Percentiles rank a stretch among this genome's conserved stretches.
Evolutionary conservation across 1,140 invertebrate genomes (phyloP).

Genomic region (Drosophila chauvacae): DNA sequence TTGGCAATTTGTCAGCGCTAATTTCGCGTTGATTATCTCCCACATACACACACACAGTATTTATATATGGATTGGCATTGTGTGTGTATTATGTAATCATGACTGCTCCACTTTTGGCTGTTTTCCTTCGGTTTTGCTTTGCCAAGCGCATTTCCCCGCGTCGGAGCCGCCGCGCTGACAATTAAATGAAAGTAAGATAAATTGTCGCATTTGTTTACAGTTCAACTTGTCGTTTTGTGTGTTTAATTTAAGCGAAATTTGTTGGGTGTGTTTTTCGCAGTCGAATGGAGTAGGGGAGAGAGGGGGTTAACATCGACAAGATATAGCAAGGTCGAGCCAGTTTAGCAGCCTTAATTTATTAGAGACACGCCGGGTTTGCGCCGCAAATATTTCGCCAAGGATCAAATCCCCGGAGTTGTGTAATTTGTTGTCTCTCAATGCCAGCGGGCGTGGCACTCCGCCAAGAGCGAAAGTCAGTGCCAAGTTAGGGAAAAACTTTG

Average conservation of each 20-base stretch:
- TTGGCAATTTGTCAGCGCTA: constrained; percentile 77
- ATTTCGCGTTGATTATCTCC: constrained; percentile 75
- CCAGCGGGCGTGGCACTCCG: constrained; percentile 30
- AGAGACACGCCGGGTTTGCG: constrained; percentile 36
- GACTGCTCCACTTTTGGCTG: constrained; percentile 44
- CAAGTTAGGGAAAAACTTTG: background rate
- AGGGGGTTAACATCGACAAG: constrained; percentile 39
- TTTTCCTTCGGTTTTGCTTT: constrained; percentile 61
- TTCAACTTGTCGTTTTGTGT: constrained; percentile 68
- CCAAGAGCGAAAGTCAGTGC: background rate
- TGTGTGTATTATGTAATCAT: constrained; percentile 54
- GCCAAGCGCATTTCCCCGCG: constrained; percentile 66
- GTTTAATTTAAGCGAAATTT: constrained; percentile 67
- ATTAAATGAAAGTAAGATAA: constrained; percentile 83
- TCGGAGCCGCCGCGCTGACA: constrained; percentile 48
- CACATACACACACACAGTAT: constrained; percentile 15
- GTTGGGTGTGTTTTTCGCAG: constrained; percentile 21
- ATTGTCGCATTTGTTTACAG: constrained; percentile 82
- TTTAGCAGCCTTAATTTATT: constrained; percentile 74
- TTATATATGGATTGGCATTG: constrained; percentile 10
- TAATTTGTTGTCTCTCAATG: constrained; percentile 59
- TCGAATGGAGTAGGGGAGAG: background rate
- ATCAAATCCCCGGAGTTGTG: constrained; percentile 68
- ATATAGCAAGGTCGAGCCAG: constrained; percentile 37
- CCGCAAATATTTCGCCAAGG: constrained; percentile 71